These are phyloP conservation scores for Rhodinocichla rosea DNA, from an alignment of 2,113 vertebrate species.

Conservation along the genomic window DNA sequence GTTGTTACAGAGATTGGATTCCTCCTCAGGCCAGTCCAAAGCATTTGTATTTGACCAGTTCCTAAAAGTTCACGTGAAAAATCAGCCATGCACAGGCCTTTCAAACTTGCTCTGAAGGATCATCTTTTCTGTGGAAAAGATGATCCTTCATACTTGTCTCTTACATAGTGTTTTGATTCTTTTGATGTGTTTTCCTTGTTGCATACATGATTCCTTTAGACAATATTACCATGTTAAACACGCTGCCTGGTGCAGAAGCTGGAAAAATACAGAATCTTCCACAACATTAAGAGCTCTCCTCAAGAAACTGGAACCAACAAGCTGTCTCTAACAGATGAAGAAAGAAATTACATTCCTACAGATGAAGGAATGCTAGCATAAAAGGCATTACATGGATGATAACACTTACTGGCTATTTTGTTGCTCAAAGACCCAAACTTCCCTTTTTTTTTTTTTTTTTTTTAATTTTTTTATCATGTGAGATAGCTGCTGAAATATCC, in stretches of 20 bases:
- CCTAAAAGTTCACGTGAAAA: not conserved
- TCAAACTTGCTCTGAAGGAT: not conserved
- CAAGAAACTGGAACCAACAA: not conserved
- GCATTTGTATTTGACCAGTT: not conserved
- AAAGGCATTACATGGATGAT: not conserved
- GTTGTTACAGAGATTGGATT: not conserved
- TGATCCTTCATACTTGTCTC: not conserved
- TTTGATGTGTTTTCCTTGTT: not conserved
- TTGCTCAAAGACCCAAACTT: not conserved
- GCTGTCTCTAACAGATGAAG: not conserved
- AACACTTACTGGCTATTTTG: slow-evolving; percentile 18
- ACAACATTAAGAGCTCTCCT: not conserved
- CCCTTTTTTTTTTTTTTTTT: not conserved
- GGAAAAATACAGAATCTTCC: not conserved
- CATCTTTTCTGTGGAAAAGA: not conserved
- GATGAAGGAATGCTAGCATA: not conserved
- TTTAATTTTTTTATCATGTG: not conserved
- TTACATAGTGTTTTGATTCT: not conserved
- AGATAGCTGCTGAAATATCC: slow-evolving; percentile 32
- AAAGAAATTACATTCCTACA: slow-evolving; percentile 27
- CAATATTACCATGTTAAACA: not conserved
- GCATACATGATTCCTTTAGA: not conserved
- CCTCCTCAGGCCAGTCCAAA: not conserved
- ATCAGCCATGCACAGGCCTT: not conserved
- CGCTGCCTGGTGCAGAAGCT: not conserved